Conservation (phyloP, 2,888 invertebrate species). For the Sesia bembeciformis region DNA sequence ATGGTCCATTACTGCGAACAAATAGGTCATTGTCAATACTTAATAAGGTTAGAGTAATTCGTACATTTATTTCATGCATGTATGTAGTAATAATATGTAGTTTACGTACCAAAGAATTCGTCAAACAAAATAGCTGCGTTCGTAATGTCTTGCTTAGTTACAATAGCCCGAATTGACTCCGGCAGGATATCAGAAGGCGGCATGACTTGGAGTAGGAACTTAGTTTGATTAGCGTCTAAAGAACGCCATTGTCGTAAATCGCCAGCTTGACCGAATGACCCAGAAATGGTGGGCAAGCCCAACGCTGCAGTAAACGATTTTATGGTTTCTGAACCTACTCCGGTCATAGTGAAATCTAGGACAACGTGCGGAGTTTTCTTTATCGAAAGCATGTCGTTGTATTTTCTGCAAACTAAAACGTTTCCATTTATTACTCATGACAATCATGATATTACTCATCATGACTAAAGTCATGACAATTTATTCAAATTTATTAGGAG, state of each 20-base stretch:
- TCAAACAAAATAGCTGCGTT: constrained; percentile 95
- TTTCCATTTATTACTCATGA: background rate
- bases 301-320: constrained; percentile 88
- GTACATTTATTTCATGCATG: constrained; percentile 7
- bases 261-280: constrained; percentile 88
- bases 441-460: background rate
- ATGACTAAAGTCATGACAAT: background rate
- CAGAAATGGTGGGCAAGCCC: constrained; percentile 87
- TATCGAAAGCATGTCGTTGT: constrained; percentile 77
- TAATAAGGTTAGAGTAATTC: background rate
- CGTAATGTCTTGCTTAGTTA: constrained; percentile 87
- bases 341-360: constrained; percentile 87
- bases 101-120: constrained; percentile 81
- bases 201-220: constrained; percentile 86
- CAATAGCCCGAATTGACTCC: constrained; percentile 87
- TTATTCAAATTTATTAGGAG: background rate
- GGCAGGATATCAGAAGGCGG: constrained; percentile 91
- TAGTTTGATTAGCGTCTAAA: constrained; percentile 79
- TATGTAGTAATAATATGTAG: no score
- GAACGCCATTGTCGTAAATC: constrained; percentile 89
- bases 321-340: constrained; percentile 87
- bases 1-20: constrained; percentile 87
- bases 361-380: constrained; percentile 84
- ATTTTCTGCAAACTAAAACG: constrained; percentile 80
- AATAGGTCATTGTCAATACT: background rate